A percentile compares a stretch with the other conserved stretches of the same genome.
Evolutionary conservation across 2,888 invertebrate genomes (phyloP).

Genomic region (Drosophila emarginata): DNA sequence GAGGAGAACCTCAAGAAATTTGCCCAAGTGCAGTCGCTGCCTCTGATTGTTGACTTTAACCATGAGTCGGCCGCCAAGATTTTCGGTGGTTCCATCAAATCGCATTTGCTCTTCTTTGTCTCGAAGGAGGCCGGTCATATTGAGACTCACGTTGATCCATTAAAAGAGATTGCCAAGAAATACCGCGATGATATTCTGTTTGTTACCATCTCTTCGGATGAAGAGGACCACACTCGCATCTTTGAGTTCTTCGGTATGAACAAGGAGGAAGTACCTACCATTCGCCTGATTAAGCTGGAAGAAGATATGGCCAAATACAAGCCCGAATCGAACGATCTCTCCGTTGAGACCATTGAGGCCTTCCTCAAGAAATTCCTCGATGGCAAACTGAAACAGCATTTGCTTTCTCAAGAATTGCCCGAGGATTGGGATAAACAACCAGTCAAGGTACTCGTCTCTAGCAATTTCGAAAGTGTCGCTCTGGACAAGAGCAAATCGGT

Average conservation of each 20-base stretch:
- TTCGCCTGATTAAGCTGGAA: constrained; percentile 96
- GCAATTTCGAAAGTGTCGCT: constrained; percentile 97
- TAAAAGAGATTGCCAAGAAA: constrained; percentile 92
- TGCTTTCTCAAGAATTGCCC: constrained; percentile 96
- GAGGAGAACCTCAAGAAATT: constrained; percentile 90
- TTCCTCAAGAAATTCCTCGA: constrained; percentile 96
- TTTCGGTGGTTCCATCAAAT: constrained; percentile 98
- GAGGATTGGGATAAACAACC: constrained; percentile 98
- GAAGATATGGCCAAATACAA: constrained; percentile 99
- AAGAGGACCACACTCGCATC: constrained; percentile 97
- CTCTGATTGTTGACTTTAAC: constrained; percentile 96
- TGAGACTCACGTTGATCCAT: constrained; percentile 89
- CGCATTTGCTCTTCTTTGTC: constrained; percentile 97
- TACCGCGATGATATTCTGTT: constrained; percentile 96
- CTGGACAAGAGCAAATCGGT: constrained; percentile 94
- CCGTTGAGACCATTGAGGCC: constrained; percentile 82
- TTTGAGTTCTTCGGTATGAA: constrained; percentile 99
- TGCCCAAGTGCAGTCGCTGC: constrained; percentile 92
- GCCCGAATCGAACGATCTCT: constrained; percentile 85
- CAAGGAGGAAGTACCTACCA: constrained; percentile 94
- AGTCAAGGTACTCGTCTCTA: constrained; percentile 95
- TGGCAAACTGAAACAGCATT: constrained; percentile 96
- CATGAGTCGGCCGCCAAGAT: constrained; percentile 99
- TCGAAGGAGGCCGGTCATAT: constrained; percentile 94
- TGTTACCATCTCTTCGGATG: constrained; percentile 96